Percentiles rank a stretch among this genome's conserved stretches.
Conservation (phyloP, 2,797 vertebrate genomes). For the Acanthornis magna region DNA sequence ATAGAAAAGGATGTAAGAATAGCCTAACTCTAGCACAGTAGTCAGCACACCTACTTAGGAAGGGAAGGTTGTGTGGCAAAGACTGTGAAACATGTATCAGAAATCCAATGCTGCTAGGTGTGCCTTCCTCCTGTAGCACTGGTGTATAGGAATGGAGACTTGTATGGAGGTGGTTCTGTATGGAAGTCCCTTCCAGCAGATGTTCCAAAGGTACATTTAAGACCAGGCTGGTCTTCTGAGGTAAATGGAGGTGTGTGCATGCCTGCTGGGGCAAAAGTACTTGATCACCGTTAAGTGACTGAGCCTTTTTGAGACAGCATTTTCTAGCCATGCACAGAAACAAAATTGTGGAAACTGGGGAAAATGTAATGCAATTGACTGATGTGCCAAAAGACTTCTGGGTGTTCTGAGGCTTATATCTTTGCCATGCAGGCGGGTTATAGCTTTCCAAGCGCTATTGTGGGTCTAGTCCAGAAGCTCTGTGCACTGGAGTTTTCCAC, state of each 20-base stretch:
- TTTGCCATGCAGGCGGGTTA: background rate
- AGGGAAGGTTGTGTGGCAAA: background rate
- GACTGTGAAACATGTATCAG: background rate
- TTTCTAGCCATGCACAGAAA: background rate
- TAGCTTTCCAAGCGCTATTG: background rate
- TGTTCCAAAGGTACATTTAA: background rate
- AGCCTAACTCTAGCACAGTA: background rate
- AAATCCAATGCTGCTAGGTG: background rate
- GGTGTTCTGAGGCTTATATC: constrained; percentile 26
- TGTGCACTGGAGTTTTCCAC: background rate
- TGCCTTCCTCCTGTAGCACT: background rate
- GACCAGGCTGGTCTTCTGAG: background rate
- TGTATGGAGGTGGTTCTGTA: background rate
- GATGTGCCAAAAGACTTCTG: constrained; percentile 46
- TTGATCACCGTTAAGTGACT: background rate
- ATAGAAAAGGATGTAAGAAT: background rate
- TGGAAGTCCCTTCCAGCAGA: background rate
- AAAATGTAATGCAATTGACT: background rate
- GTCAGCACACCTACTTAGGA: background rate
- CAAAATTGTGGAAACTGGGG: background rate
- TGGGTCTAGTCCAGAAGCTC: background rate
- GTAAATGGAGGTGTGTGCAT: background rate
- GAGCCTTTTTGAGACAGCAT: background rate
- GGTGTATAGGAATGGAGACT: background rate
- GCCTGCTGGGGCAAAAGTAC: background rate